Percentiles rank a stretch among this genome's conserved stretches.
phyloP scores from a whole-genome alignment of 2,113 vertebrate species.

The Mormoops blainvillei region DNA sequence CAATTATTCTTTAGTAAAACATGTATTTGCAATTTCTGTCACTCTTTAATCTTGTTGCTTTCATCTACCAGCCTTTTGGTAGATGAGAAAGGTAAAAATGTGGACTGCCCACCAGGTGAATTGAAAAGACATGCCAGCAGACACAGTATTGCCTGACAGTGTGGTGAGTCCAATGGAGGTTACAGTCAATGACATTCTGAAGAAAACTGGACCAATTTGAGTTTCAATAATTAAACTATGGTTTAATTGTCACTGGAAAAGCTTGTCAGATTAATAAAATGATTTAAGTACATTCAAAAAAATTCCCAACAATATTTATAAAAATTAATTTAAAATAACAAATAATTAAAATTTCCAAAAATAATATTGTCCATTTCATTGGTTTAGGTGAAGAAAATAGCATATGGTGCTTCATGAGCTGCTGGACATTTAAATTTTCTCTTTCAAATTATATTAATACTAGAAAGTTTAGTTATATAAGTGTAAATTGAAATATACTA shows the following conservation, averaged over 20 bases:
- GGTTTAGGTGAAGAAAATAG: background rate
- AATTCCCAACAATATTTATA: background rate
- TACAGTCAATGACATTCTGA: background rate
- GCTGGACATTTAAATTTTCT: background rate
- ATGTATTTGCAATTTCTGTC: background rate
- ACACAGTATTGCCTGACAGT: background rate
- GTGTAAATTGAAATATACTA: background rate
- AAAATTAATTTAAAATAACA: background rate
- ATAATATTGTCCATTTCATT: background rate
- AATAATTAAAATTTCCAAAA: background rate
- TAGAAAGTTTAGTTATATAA: background rate
- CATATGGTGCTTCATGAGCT: background rate
- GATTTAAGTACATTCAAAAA: background rate
- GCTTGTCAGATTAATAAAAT: background rate
- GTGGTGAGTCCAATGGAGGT: accelerated
- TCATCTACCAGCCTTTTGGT: background rate
- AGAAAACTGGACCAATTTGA: background rate
- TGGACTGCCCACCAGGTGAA: too few relatives aligned
- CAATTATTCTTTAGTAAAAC: background rate
- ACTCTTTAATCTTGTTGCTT: background rate
- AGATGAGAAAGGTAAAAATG: background rate
- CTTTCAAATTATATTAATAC: background rate
- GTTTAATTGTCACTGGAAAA: background rate
- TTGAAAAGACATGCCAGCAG: background rate
- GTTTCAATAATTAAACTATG: background rate